These are phyloP conservation scores for Athrips mouffetella DNA, from an alignment of 2,888 invertebrate genomes.

Conservation along the genomic window DNA sequence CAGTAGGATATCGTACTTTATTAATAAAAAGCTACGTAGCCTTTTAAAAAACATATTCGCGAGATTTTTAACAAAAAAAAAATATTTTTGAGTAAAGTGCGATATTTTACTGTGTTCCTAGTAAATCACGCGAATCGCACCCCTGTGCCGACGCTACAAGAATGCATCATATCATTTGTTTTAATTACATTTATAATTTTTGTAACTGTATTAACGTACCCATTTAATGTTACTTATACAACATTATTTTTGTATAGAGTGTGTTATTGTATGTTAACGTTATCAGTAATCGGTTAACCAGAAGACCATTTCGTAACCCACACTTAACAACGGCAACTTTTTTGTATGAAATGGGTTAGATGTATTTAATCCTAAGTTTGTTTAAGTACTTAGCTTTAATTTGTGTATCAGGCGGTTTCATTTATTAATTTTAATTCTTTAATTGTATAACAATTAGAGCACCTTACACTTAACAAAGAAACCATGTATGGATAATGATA, in stretches of 20 bases:
- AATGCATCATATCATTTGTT: slow-evolving; percentile 79
- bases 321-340: slow-evolving; percentile 66
- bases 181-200: slow-evolving; percentile 66
- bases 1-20: slow-evolving; percentile 33
- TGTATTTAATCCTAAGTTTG: slow-evolving; percentile 28
- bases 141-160: slow-evolving; percentile 64
- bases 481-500: slow-evolving; percentile 9
- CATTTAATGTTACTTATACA: slow-evolving; percentile 55
- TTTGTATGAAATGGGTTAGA: slow-evolving; percentile 69
- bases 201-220: slow-evolving; percentile 57
- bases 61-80: not conserved
- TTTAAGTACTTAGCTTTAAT: slow-evolving; percentile 30
- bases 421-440: slow-evolving; percentile 15
- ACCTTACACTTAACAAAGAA: not conserved
- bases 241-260: slow-evolving; percentile 48
- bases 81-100: slow-evolving; percentile 11
- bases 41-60: too few relatives aligned
- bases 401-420: slow-evolving; percentile 19
- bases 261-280: slow-evolving; percentile 38
- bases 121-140: slow-evolving; percentile 54
- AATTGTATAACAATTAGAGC: slow-evolving; percentile 12
- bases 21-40: too few relatives aligned
- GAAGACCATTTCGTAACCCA: slow-evolving; percentile 49
- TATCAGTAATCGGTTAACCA: slow-evolving; percentile 32
- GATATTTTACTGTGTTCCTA: slow-evolving; percentile 34